Conservation (phyloP, 92 coral and sea anemone genomes). For the Palythoa grandis region DNA sequence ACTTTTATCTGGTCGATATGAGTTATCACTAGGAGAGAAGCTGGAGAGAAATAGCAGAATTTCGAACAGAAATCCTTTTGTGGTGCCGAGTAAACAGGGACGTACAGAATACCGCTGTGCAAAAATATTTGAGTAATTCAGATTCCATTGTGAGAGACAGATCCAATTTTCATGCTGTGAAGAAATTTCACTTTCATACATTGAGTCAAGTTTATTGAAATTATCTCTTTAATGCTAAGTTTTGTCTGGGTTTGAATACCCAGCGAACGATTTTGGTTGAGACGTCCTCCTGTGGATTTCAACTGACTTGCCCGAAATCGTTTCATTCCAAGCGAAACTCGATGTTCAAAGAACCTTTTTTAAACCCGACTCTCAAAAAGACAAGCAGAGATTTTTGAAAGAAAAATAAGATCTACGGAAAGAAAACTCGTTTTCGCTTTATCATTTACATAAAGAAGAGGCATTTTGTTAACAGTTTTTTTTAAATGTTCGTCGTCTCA, state of each 20-base stretch:
- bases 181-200: slow-evolving; percentile 24
- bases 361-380: background rate
- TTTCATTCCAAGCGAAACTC: background rate
- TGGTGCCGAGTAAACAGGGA: slow-evolving; percentile 10
- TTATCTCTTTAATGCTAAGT: background rate
- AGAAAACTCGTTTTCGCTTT: background rate
- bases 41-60: background rate
- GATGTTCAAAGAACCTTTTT: background rate
- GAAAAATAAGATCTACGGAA: background rate
- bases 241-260: background rate
- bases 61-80: slow-evolving; percentile 5
- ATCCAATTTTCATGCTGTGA: slow-evolving; percentile 34
- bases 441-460: slow-evolving; percentile 4
- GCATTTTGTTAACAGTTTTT: background rate
- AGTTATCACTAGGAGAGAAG: background rate
- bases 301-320: background rate
- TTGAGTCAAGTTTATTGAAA: background rate
- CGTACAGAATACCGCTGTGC: slow-evolving; percentile 40
- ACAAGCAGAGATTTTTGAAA: background rate
- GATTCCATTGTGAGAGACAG: slow-evolving; percentile 26
- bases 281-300: background rate
- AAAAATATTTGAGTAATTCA: slow-evolving; percentile 41
- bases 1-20: background rate
- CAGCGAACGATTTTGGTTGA: background rate
- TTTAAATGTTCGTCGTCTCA: background rate